Evolutionary conservation across 2,888 invertebrate genomes (phyloP), one percentile per base, ranked within the genome.

Genomic region (Phyllotreta striolata): DNA sequence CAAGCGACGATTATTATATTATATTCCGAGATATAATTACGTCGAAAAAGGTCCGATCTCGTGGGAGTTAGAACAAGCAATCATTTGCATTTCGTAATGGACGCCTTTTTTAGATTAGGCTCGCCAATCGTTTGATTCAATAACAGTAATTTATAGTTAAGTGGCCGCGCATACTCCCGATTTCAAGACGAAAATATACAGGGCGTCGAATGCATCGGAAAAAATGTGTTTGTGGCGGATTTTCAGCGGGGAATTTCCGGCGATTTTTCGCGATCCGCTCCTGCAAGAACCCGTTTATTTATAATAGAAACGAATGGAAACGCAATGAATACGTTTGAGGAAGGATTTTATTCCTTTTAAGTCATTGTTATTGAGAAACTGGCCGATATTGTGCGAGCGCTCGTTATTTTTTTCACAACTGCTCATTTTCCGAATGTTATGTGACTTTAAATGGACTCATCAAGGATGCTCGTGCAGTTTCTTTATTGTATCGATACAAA

Each of bases 271-370:
- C 52, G 64, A 49, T 41, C 64, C 68, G 60, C 47, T 56, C 54
- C 70, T 67, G 70, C 35, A 49, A 6, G 37, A 47, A 58, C 51
- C 51, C 38, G 58, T 54, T 57, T 35, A 60, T 44, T 44, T 60
- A 43, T 52, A 59, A 62, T 58, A 49, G 38, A 47, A 59, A 57
- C 43, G 66, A 59, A 64, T 66, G 64, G 55, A 51, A 66, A 63
- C 51, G 62, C 64, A 69, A 64, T 69, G 66, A 71, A 71, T 70
- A 67, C 66, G 65, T 60, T 64, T 39, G 62, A 68, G 70, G 68
- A 72, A 73, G 72, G 73, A 71, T 72, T 70, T 67, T 57, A 68
- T 58, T 67, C 73, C 73, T 69, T 72, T 72, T 69, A 71, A 71
- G 73, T 66, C 63, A 62, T 66, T 70, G 73, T 70, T 73, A 70